Conservation (phyloP, 2,888 invertebrate species). For the Crioceris asparagi region DNA sequence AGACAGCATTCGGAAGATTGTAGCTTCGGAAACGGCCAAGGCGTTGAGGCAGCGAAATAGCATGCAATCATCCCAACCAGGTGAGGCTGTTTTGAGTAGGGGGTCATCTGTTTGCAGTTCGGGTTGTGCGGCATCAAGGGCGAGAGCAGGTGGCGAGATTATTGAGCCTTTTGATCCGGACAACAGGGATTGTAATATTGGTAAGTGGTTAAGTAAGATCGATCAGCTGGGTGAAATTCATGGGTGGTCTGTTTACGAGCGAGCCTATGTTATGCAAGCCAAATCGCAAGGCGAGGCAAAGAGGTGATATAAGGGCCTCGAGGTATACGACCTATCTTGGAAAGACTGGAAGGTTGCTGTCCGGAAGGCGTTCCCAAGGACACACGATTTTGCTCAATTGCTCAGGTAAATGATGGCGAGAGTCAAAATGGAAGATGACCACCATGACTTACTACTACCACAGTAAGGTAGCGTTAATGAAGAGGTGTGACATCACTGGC, state of each 20-base stretch:
- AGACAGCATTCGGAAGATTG: too few species aligned
- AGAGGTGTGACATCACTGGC: constrained; percentile 15
- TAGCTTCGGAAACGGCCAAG: too few species aligned
- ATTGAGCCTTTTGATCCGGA: constrained; percentile 15
- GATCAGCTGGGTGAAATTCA: constrained; percentile 15
- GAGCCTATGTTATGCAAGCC: constrained; percentile 12
- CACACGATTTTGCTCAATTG: constrained; percentile 21
- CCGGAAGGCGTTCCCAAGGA: constrained; percentile 19
- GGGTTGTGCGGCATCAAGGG: too few species aligned
- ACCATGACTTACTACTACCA: constrained; percentile 28
- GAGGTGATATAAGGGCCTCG: constrained; percentile 13
- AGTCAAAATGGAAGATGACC: constrained; percentile 19
- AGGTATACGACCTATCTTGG: constrained; percentile 22
- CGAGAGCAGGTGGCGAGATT: background rate
- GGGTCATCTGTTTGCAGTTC: too few species aligned
- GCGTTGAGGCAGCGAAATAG: too few species aligned
- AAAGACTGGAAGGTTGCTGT: constrained; percentile 22
- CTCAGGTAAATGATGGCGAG: constrained; percentile 23
- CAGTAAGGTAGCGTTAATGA: constrained; percentile 18
- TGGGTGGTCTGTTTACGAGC: constrained; percentile 13
- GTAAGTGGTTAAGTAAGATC: constrained; percentile 15
- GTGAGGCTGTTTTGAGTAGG: too few species aligned
- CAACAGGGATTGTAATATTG: constrained; percentile 11
- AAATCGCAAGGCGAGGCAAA: constrained; percentile 13
- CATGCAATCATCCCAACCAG: too few species aligned